Evolutionary conservation across 2,888 invertebrate species (phyloP), one percentile per base, ranked within the genome.

Genomic region (Nymphalis polychloros): DNA sequence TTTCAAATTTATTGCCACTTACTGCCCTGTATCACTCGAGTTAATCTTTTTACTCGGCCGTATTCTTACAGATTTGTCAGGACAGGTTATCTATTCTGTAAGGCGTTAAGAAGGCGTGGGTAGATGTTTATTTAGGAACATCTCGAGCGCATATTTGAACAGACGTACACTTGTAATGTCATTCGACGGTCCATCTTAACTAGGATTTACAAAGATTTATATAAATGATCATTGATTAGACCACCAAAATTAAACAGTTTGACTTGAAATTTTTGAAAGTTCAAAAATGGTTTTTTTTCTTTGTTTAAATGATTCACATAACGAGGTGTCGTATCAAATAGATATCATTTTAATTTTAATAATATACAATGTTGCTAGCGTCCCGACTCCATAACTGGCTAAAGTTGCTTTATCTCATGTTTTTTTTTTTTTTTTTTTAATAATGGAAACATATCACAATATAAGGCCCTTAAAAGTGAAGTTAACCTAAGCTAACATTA

Each of bases 61-160:
- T 86, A 87, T 87, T 87, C 88, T 85, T 84, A 84, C 81, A 83
- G 83, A 85, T 86, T 86, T 84, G 84, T 87, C 82, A 76, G 76
- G 75, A 75, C 77, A 72, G 76, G 76, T 79, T 86, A 86, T 86
- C 85, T 87, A 84, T 87, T 85, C 84, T 84, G 84, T 85, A 77
- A 77, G 63, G 81, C 84, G 88, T 87, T 81, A 87, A 87, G 74
- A 84, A 76, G 67, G 83, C 82, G 90, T 89, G 86, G 89, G 89
- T 69, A 79, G 82, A 79, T 88, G 87, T 66, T 88, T 87, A 89
- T 90, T 90, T 85, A 85, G 82, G 79, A 79, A 83, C 81, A 78
- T 65, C 55, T 68, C 48, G n/a, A 27, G 62, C 53, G 65, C 55
- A 60, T 66, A 66, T 65, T 65, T 64, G 57, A 64, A 65, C 61